phyloP scores from a whole-genome alignment of 2,797 vertebrate species.

The Gallinago solitaria region DNA sequence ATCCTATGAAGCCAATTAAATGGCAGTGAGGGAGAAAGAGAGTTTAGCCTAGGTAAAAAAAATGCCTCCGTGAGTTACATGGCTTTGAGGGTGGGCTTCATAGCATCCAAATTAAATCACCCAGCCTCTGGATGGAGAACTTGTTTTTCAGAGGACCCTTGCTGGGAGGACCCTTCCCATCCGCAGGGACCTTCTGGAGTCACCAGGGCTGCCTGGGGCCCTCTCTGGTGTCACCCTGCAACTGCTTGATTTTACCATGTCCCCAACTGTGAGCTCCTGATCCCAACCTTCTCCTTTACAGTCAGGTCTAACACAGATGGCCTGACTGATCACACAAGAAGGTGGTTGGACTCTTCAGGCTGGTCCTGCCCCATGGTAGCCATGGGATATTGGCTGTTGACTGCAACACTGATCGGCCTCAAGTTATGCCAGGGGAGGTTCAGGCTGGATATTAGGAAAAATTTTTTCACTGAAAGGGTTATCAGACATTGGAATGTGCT shows the following conservation, averaged over 20 bases:
- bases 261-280: background rate
- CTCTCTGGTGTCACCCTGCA: background rate
- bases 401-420: background rate
- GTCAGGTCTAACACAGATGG: background rate
- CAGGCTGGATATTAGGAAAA: too few relatives aligned
- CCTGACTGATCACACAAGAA: background rate
- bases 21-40: background rate
- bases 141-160: background rate
- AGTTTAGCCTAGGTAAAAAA: background rate
- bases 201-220: background rate
- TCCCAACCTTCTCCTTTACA: fast-evolving
- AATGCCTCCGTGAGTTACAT: background rate
- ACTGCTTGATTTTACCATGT: fast-evolving
- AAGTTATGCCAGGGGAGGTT: too few relatives aligned
- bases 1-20: background rate
- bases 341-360: background rate
- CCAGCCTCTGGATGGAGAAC: background rate
- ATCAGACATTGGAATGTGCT: too few relatives aligned
- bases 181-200: background rate
- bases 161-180: background rate
- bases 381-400: background rate
- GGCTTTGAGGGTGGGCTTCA: background rate
- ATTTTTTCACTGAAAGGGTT: too few relatives aligned
- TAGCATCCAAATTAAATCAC: background rate
- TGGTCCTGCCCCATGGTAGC: background rate